Conservation (phyloP, 2,113 vertebrate species). For the Plotosus lineatus region DNA sequence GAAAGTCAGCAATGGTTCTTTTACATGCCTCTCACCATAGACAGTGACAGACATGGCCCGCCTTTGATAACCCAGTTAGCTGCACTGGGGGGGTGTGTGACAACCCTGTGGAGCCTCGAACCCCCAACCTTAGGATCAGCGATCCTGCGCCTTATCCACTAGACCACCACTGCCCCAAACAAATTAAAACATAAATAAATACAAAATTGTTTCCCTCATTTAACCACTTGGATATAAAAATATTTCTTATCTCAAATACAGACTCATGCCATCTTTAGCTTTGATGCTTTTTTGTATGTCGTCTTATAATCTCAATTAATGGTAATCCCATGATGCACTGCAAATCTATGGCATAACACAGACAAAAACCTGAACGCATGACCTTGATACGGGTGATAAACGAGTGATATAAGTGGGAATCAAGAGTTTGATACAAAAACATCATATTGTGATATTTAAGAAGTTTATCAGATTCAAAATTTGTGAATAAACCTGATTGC, state of each 20-base stretch:
- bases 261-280: background rate
- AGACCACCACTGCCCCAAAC: no score
- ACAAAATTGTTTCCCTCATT: background rate
- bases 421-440: no score
- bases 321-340: conserved; percentile 5
- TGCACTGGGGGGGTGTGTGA: no score
- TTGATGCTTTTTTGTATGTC: background rate
- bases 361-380: background rate
- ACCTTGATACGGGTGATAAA: background rate
- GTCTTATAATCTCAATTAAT: background rate
- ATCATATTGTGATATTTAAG: background rate
- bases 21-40: no score
- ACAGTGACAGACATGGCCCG: no score
- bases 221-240: background rate
- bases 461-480: background rate
- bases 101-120: no score
- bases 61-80: no score
- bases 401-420: no score
- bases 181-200: background rate
- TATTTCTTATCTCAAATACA: background rate
- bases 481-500: no score
- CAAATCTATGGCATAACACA: background rate
- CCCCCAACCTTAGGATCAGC: no score
- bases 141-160: no score
- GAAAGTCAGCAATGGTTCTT: no score